Conservation (phyloP, 2,888 invertebrate genomes). For the Cephalotes varians region DNA sequence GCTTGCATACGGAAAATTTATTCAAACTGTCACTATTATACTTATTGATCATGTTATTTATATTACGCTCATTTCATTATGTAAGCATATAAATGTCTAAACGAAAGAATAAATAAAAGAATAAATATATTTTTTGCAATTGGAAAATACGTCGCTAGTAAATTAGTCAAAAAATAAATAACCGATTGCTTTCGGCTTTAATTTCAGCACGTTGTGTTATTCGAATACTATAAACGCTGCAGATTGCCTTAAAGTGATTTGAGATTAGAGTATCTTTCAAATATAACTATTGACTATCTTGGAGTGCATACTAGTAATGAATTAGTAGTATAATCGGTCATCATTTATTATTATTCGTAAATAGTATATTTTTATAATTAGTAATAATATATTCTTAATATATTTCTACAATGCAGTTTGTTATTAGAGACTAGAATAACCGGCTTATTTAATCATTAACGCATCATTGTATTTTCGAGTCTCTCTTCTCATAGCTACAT, state of each 20-base stretch:
- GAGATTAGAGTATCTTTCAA: conserved; percentile 54
- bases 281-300: background rate
- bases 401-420: background rate
- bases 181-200: conserved; percentile 80
- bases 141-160: conserved; percentile 55
- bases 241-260: conserved; percentile 44
- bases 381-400: background rate
- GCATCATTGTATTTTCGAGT: background rate
- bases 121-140: background rate
- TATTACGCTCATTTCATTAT: background rate
- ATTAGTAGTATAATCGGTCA: background rate
- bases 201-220: conserved; percentile 73
- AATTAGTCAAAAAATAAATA: conserved; percentile 78
- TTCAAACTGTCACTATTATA: background rate
- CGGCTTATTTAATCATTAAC: background rate
- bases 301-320: background rate
- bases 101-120: background rate
- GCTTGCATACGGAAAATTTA: background rate
- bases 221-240: conserved; percentile 21
- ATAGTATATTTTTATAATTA: background rate
- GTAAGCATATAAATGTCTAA: background rate
- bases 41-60: background rate
- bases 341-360: background rate
- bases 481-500: background rate
- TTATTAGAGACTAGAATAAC: background rate